These are phyloP conservation scores for Germaria angustata DNA, from an alignment of 2,888 invertebrate genomes.

Conservation along the genomic window DNA sequence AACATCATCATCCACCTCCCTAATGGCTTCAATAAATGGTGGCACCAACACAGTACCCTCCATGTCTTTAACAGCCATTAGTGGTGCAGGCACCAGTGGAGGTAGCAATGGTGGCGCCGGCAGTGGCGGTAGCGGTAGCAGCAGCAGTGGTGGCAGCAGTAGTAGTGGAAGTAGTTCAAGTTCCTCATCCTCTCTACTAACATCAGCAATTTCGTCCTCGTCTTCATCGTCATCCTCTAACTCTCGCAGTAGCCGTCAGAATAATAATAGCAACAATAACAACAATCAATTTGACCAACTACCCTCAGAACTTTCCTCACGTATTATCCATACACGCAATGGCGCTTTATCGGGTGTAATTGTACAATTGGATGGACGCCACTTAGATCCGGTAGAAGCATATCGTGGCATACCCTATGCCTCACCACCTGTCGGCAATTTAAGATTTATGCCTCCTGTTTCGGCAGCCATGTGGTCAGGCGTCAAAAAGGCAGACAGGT, in stretches of 20 bases:
- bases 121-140: conserved; percentile 58
- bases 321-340: conserved; percentile 92
- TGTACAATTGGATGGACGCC: conserved; percentile 89
- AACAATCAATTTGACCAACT: conserved; percentile 78
- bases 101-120: conserved; percentile 58
- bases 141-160: no score
- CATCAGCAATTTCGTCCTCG: conserved; percentile 58
- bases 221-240: conserved; percentile 52
- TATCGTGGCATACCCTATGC: conserved; percentile 97
- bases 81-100: conserved; percentile 27
- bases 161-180: conserved; percentile 67
- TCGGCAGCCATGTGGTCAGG: conserved; percentile 95
- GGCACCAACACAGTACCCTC: conserved; percentile 45
- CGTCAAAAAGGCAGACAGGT: conserved; percentile 90
- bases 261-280: conserved; percentile 65
- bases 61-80: conserved; percentile 47
- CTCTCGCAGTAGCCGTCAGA: conserved; percentile 66
- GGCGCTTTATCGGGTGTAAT: conserved; percentile 93
- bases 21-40: conserved; percentile 10
- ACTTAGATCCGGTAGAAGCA: conserved; percentile 93
- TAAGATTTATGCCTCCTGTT: conserved; percentile 98
- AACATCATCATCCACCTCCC: conserved; percentile 54
- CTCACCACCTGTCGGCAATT: conserved; percentile 91
- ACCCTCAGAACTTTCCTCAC: conserved; percentile 85
- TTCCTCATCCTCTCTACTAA: conserved; percentile 55